Percentiles rank a stretch among this genome's conserved stretches.
These are phyloP conservation scores for Rhineura floridana DNA, from an alignment of 2,113 vertebrate species.

Conservation along the genomic window DNA sequence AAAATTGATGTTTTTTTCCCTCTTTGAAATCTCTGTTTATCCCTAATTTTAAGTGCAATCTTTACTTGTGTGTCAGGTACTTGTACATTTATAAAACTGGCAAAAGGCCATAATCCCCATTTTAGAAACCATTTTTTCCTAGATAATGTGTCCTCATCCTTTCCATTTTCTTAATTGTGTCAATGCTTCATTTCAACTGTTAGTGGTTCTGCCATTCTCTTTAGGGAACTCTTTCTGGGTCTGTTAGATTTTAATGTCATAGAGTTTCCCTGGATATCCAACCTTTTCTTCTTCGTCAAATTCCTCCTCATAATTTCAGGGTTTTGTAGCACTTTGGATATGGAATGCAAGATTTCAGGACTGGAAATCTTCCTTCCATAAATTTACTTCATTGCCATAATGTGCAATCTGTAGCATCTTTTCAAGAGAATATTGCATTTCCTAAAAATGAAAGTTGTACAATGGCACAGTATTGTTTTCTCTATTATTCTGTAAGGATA, in stretches of 20 bases:
- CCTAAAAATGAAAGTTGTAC: neutral
- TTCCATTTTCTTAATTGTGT: neutral
- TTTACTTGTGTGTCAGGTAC: too few species aligned
- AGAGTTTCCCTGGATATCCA: conserved; percentile 13
- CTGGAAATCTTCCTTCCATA: neutral
- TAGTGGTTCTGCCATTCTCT: neutral
- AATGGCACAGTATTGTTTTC: neutral
- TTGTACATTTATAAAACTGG: too few species aligned
- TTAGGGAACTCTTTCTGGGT: neutral
- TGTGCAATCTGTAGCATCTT: conserved; percentile 34
- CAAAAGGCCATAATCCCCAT: neutral
- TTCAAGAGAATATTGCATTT: neutral
- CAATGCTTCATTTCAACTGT: neutral
- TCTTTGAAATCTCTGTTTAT: too few species aligned
- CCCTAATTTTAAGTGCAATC: too few species aligned
- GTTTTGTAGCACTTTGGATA: neutral
- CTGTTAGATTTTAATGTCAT: neutral
- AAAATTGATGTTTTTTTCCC: too few species aligned
- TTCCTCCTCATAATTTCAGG: conserved; percentile 35
- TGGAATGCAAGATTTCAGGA: conserved; percentile 23
- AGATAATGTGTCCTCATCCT: neutral
- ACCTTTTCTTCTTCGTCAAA: conserved; percentile 39
- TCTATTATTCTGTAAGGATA: neutral
- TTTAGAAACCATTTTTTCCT: neutral
- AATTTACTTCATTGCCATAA: conserved; percentile 42